Base-by-base conservation (phyloP, 2,113 vertebrate species). In the Bucco capensis region DNA sequence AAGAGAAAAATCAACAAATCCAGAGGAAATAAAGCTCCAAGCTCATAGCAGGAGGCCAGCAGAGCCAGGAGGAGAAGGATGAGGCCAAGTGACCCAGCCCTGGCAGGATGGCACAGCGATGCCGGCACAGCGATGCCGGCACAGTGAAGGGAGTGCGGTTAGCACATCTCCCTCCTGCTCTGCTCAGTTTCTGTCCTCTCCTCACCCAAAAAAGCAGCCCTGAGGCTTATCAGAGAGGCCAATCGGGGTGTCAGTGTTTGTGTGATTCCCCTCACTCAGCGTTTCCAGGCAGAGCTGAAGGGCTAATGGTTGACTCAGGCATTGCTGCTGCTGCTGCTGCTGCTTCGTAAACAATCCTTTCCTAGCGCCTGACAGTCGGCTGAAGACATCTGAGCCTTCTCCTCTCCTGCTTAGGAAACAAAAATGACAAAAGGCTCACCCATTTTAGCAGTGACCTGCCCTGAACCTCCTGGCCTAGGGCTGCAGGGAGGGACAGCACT, bases 201-300 rank as follows among this genome's bases (percentile, higher is more conserved):
- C 92, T n/a, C 28, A 58, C 71, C 75, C 50, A 72, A 24, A 72
- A 24, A 28, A 33, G 71, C 65, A 3, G 84, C 72, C 83, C 37
- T 47, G 5, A 21, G 70, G 42, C 65, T 94, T 97, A 97, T 97
- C 95, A 28, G 25, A 35, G 21, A 27, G 93, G 82, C 85, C 28
- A 5, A 97, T 97, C 96, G 94, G 13, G 4, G 16, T 33, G 90
- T 80, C 12, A 44, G 56, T 86, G 94, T 92, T 40, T 77, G 92
- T 74, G 64, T 87, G 60, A 83, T 97, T 96, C 90, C 75, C 89
- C 96, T 83, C 92, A 80, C 96, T 97, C 97, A 97, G 97, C 93
- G 69, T 94, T 95, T 96, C 62, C 93, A 95, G 84, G 89, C 93
- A 73, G 87, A 42, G 80, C 84, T 30, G 50, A n/a, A 71, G 94